Conservation (phyloP, 2,113 vertebrate genomes). For the Ceyx margarethae region DNA sequence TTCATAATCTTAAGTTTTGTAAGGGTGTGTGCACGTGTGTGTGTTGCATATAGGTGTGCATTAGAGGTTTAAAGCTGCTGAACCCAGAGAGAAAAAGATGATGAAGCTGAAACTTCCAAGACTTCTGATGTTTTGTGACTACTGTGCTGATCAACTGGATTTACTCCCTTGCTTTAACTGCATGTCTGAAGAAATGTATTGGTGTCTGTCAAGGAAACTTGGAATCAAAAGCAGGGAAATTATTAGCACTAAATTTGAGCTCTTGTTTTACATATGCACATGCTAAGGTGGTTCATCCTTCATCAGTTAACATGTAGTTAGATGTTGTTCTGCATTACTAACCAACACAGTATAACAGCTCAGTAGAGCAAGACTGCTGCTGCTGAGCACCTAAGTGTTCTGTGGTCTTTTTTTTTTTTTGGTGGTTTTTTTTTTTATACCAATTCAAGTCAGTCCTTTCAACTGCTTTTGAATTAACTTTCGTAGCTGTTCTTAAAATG, state of each 20-base stretch:
- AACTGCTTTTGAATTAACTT: not conserved
- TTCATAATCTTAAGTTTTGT: not conserved
- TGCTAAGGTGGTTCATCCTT: not conserved
- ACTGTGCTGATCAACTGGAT: not conserved
- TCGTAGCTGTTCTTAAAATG: not conserved
- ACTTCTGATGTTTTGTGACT: not conserved
- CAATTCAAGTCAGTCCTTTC: not conserved
- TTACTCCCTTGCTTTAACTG: not conserved
- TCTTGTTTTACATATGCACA: not conserved
- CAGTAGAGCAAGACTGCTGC: not conserved
- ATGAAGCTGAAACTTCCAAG: not conserved
- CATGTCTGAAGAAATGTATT: not conserved
- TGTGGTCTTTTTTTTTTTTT: not conserved
- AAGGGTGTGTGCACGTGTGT: not conserved
- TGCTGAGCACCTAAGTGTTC: not conserved
- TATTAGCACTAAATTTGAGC: not conserved
- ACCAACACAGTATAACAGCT: not conserved
- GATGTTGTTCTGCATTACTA: not conserved
- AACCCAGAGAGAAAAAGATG: not conserved
- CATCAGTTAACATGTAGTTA: not conserved
- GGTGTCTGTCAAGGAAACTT: not conserved
- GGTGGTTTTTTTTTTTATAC: not conserved
- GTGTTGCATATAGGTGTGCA: fast-evolving
- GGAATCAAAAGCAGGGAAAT: not conserved
- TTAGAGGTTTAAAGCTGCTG: not conserved